phyloP scores from a whole-genome alignment of 2,113 vertebrate species.

The Tetrax tetrax region DNA sequence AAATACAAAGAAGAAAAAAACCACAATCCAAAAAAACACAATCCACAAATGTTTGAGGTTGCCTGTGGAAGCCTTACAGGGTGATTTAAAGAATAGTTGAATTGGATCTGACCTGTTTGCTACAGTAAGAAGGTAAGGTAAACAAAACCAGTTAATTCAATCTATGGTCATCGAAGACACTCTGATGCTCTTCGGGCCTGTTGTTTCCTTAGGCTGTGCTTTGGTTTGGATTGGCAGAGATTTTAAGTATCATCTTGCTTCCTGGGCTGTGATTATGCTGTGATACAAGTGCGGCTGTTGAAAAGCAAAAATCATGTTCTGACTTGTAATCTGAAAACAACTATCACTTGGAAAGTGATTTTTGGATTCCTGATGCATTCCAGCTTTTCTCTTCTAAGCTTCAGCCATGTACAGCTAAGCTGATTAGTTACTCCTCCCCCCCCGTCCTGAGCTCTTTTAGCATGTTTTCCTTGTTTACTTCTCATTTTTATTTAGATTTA shows the following conservation, averaged over 20 bases:
- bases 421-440: background rate
- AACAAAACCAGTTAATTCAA: background rate
- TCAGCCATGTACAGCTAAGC: background rate
- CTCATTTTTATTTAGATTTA: background rate
- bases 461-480: background rate
- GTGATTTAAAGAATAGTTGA: background rate
- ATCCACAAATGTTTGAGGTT: background rate
- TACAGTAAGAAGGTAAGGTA: background rate
- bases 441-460: background rate
- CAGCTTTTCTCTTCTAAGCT: background rate
- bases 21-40: too few relatives aligned
- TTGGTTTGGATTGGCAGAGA: background rate
- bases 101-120: background rate
- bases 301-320: background rate
- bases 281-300: background rate
- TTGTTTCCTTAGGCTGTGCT: background rate
- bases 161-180: background rate
- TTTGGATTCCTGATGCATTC: background rate
- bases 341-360: rapidly evolving
- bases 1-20: background rate
- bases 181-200: background rate
- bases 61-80: background rate
- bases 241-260: background rate
- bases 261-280: background rate
- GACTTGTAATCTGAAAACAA: background rate